These are phyloP conservation scores for Vanessa tameamea DNA, from an alignment of 1,140 invertebrate species.

Conservation along the genomic window DNA sequence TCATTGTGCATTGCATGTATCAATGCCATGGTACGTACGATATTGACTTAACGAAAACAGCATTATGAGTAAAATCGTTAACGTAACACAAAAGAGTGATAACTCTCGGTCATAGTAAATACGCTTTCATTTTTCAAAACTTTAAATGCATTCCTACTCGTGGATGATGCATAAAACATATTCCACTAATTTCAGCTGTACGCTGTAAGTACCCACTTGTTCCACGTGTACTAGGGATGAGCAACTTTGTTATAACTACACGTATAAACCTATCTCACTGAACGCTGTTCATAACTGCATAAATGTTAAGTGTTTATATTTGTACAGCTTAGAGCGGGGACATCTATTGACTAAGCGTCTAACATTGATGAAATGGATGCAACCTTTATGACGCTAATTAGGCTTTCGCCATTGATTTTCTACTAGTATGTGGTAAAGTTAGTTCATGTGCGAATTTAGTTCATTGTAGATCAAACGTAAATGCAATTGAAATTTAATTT, in stretches of 20 bases:
- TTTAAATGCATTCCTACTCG: background rate
- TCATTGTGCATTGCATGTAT: background rate
- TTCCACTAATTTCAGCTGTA: constrained; percentile 3
- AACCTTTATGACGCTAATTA: background rate
- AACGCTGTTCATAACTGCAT: background rate
- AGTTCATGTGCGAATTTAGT: too few species aligned
- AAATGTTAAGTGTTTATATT: background rate
- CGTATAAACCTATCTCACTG: background rate
- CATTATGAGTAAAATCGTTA: too few species aligned
- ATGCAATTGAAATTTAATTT: too few species aligned
- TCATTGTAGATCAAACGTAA: too few species aligned
- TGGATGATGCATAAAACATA: constrained; percentile 2
- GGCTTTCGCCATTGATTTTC: background rate
- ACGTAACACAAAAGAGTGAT: too few species aligned
- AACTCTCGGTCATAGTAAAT: background rate
- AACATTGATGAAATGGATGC: background rate
- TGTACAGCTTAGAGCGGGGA: background rate
- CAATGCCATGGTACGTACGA: background rate
- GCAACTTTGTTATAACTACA: constrained; percentile 2
- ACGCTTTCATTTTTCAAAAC: background rate
- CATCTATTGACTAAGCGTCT: background rate
- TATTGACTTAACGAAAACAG: background rate
- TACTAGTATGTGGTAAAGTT: too few species aligned
- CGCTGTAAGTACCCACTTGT: background rate
- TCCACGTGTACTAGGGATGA: background rate